Evolutionary conservation across 2,797 vertebrate genomes (phyloP).

Genomic region (Diplodus sargus): DNA sequence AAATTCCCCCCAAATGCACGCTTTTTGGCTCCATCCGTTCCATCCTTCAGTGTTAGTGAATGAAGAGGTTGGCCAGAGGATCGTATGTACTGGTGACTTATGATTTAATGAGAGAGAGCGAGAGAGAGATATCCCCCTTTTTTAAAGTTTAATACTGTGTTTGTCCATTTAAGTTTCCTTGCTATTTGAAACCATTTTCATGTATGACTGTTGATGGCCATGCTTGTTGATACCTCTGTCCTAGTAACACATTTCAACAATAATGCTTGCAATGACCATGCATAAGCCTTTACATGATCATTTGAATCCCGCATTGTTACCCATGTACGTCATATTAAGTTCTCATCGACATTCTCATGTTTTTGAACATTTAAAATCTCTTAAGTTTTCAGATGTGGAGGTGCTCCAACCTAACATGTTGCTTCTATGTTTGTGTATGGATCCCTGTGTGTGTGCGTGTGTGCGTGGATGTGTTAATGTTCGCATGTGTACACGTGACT

Average conservation of each 20-base stretch:
- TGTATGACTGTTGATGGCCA: conserved; percentile 86
- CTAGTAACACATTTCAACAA: conserved; percentile 73
- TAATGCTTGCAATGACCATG: conserved; percentile 83
- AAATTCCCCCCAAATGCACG: conserved; percentile 87
- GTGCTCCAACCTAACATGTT: conserved; percentile 58
- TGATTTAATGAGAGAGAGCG: conserved; percentile 82
- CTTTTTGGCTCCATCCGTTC: conserved; percentile 91
- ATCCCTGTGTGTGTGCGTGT: conserved; percentile 48
- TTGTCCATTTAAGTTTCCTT: conserved; percentile 83
- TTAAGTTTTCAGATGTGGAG: conserved; percentile 59
- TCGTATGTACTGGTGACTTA: conserved; percentile 89
- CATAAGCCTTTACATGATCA: conserved; percentile 75
- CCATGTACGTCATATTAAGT: conserved; percentile 72
- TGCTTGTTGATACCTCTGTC: conserved; percentile 78
- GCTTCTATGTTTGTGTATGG: conserved; percentile 66
- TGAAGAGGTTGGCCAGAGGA: conserved; percentile 91
- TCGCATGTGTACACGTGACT: conserved; percentile 51
- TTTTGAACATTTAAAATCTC: conserved; percentile 74
- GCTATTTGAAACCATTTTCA: conserved; percentile 84
- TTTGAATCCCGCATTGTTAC: conserved; percentile 71
- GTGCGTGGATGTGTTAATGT: conserved; percentile 28
- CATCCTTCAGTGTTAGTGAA: conserved; percentile 91
- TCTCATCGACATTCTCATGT: conserved; percentile 80
- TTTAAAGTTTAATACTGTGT: conserved; percentile 79
- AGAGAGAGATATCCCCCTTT: conserved; percentile 72